Conservation (phyloP, 2,888 invertebrate genomes). For the Lepidonotus clava region DNA sequence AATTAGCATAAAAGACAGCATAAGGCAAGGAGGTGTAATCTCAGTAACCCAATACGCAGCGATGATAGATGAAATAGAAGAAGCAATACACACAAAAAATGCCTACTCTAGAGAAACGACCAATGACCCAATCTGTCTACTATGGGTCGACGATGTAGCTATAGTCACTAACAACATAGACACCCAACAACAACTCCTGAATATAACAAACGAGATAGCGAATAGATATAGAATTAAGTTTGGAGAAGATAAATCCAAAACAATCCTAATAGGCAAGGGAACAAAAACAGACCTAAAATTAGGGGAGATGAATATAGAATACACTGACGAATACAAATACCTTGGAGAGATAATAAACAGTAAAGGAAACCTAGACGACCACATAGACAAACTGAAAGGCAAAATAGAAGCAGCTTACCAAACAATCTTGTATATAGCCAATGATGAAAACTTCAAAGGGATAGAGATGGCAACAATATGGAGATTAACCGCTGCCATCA, state of each 20-base stretch:
- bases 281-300: neutral
- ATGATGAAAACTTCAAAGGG: neutral
- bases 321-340: constrained; percentile 14
- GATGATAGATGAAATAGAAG: constrained; percentile 27
- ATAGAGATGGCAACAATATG: constrained; percentile 36
- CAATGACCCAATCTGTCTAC: neutral
- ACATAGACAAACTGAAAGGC: neutral
- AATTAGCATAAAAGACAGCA: constrained; percentile 24
- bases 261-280: neutral
- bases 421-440: neutral
- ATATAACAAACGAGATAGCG: neutral
- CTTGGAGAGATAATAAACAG: neutral
- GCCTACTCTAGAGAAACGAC: neutral
- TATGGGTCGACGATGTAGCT: constrained; percentile 32
- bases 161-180: neutral
- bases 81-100: neutral
- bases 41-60: neutral
- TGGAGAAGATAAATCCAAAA: constrained; percentile 24
- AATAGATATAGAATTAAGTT: neutral
- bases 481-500: neutral
- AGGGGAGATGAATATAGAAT: neutral
- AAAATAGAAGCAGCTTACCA: constrained; percentile 23
- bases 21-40: constrained; percentile 33
- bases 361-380: neutral
- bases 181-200: neutral